Evolutionary conservation across 2,797 vertebrate species (phyloP).

Genomic region (Takifugu ocellatus): DNA sequence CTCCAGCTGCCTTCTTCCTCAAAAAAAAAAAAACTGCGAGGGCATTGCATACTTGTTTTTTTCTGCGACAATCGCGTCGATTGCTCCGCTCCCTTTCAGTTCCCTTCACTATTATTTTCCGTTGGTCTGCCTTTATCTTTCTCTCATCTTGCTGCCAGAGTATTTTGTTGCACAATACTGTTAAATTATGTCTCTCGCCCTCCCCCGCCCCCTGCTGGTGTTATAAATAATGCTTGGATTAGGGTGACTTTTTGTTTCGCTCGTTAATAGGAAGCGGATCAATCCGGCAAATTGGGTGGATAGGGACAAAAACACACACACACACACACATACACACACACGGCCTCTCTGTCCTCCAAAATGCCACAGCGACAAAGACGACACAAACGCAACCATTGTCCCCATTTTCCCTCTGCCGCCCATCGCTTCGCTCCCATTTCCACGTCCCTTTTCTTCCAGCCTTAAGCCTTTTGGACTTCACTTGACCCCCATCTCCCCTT

Average conservation of each 20-base stretch:
- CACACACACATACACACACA: constrained; percentile 24
- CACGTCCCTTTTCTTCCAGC: constrained; percentile 43
- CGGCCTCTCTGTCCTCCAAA: constrained; percentile 47
- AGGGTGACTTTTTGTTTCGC: constrained; percentile 56
- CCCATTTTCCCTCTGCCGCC: constrained; percentile 15
- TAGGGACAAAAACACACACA: constrained; percentile 31
- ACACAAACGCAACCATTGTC: constrained; percentile 48
- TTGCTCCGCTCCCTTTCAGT: neutral
- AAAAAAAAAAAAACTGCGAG: neutral
- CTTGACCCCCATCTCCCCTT: constrained; percentile 39
- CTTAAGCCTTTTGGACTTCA: constrained; percentile 52
- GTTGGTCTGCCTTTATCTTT: constrained; percentile 29
- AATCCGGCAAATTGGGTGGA: constrained; percentile 67
- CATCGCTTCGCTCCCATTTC: constrained; percentile 33
- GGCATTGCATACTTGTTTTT: constrained; percentile 11
- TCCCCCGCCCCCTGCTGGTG: constrained; percentile 25
- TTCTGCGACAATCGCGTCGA: constrained; percentile 7
- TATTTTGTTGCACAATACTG: constrained; percentile 21
- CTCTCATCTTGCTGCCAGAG: constrained; percentile 25
- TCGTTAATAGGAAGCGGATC: constrained; percentile 61
- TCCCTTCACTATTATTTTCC: neutral
- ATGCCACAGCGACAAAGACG: constrained; percentile 56
- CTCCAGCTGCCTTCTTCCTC: constrained; percentile 27
- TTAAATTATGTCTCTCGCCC: constrained; percentile 20
- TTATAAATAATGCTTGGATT: constrained; percentile 55